Percentiles rank a stretch among this genome's conserved stretches.
Conservation (phyloP, 2,797 vertebrate species). For the Echiichthys vipera region DNA sequence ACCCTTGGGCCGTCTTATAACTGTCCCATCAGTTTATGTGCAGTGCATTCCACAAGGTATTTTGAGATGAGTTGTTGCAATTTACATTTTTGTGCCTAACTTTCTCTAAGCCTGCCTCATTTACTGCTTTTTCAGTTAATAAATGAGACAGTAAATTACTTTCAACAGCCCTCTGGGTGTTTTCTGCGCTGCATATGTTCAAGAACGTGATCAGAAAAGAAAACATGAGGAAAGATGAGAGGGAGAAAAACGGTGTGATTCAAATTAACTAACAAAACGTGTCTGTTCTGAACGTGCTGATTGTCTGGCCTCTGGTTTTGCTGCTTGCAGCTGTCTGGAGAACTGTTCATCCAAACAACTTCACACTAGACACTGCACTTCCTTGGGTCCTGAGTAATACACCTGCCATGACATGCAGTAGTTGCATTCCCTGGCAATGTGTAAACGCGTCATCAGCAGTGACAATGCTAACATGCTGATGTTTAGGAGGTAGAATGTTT, state of each 20-base stretch:
- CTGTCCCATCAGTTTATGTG: not conserved
- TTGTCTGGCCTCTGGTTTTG: too few relatives aligned
- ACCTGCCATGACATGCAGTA: too few relatives aligned
- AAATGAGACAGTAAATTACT: not conserved
- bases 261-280: too few relatives aligned
- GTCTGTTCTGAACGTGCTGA: too few relatives aligned
- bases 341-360: too few relatives aligned
- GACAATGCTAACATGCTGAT: not conserved
- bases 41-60: not conserved
- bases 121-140: not conserved
- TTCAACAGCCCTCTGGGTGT: not conserved
- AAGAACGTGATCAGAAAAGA: too few relatives aligned
- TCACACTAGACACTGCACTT: too few relatives aligned
- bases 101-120: not conserved
- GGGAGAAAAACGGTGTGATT: too few relatives aligned
- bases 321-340: too few relatives aligned
- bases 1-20: not conserved
- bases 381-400: too few relatives aligned
- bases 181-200: not conserved
- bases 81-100: not conserved
- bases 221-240: too few relatives aligned
- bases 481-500: not conserved
- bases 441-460: not conserved
- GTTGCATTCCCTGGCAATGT: too few relatives aligned
- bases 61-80: constrained; percentile 1